Percentiles rank a stretch among this genome's conserved stretches.
These are phyloP conservation scores for Lamellibrachia satsuma DNA, from an alignment of 2,888 invertebrate genomes.

Conservation along the genomic window DNA sequence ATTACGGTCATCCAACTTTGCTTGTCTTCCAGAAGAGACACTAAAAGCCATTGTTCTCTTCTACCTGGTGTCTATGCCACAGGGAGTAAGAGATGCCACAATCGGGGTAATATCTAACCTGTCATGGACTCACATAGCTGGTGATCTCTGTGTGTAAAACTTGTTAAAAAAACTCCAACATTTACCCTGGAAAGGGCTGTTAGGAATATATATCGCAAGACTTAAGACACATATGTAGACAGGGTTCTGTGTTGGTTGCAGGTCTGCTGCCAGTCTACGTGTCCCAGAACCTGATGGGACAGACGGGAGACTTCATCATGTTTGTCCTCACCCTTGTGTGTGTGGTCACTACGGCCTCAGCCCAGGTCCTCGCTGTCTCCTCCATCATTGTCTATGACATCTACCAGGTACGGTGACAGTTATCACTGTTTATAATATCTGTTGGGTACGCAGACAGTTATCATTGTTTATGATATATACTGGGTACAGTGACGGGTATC, in stretches of 20 bases:
- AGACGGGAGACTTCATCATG: constrained; percentile 41
- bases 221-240: background rate
- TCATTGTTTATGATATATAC: constrained; percentile 45
- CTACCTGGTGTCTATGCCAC: too few relatives aligned
- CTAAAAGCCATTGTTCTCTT: too few relatives aligned
- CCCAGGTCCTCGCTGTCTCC: constrained; percentile 42
- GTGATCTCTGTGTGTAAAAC: too few relatives aligned
- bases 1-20: too few relatives aligned
- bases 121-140: too few relatives aligned
- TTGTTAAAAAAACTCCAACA: too few relatives aligned
- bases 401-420: constrained; percentile 39
- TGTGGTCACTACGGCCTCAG: constrained; percentile 36
- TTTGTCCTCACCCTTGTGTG: constrained; percentile 35
- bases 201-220: too few relatives aligned
- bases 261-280: constrained; percentile 36
- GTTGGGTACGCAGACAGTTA: constrained; percentile 30
- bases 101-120: too few relatives aligned
- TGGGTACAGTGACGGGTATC: constrained; percentile 24
- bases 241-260: constrained; percentile 21
- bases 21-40: too few relatives aligned
- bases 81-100: too few relatives aligned
- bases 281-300: constrained; percentile 38
- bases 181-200: too few relatives aligned
- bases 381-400: constrained; percentile 46
- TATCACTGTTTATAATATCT: constrained; percentile 30